Evolutionary conservation across 1,140 invertebrate genomes (phyloP).

Genomic region (Arctopsyche grandis): DNA sequence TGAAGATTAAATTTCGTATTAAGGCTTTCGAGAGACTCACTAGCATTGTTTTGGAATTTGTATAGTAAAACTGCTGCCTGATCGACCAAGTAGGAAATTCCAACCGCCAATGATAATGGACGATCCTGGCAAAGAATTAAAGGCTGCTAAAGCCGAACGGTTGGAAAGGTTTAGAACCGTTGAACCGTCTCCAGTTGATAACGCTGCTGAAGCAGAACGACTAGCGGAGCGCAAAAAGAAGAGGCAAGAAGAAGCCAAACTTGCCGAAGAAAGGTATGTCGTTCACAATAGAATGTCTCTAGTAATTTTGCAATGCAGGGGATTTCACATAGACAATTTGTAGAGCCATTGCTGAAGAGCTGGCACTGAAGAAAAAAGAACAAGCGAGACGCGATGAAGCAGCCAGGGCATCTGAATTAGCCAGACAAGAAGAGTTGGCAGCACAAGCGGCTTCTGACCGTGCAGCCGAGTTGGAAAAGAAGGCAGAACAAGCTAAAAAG

Average conservation of each 20-base stretch:
- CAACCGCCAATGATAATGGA: slow-evolving; percentile 68
- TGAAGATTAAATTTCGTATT: neutral
- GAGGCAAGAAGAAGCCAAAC: slow-evolving; percentile 69
- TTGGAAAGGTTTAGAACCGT: slow-evolving; percentile 64
- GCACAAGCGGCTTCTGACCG: slow-evolving; percentile 62
- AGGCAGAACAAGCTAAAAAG: slow-evolving; percentile 59
- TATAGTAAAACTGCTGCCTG: slow-evolving; percentile 70
- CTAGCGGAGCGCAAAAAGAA: slow-evolving; percentile 70
- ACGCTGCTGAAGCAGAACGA: slow-evolving; percentile 65
- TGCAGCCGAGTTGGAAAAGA: slow-evolving; percentile 61
- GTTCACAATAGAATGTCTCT: neutral
- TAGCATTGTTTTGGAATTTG: slow-evolving; percentile 5
- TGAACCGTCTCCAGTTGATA: slow-evolving; percentile 61
- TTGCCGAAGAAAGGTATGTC: slow-evolving; percentile 70
- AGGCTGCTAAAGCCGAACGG: slow-evolving; percentile 67
- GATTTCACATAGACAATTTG: slow-evolving; percentile 39
- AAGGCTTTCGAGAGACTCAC: no score
- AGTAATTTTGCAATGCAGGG: neutral
- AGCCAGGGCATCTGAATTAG: slow-evolving; percentile 57
- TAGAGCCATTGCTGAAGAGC: slow-evolving; percentile 62
- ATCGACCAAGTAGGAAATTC: slow-evolving; percentile 73
- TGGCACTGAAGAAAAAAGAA: slow-evolving; percentile 62
- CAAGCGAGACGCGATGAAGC: slow-evolving; percentile 62
- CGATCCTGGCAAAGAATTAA: slow-evolving; percentile 66
- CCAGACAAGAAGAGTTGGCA: slow-evolving; percentile 60